Evolutionary conservation across 2,113 vertebrate species (phyloP).

Genomic region (Globicephala melas): DNA sequence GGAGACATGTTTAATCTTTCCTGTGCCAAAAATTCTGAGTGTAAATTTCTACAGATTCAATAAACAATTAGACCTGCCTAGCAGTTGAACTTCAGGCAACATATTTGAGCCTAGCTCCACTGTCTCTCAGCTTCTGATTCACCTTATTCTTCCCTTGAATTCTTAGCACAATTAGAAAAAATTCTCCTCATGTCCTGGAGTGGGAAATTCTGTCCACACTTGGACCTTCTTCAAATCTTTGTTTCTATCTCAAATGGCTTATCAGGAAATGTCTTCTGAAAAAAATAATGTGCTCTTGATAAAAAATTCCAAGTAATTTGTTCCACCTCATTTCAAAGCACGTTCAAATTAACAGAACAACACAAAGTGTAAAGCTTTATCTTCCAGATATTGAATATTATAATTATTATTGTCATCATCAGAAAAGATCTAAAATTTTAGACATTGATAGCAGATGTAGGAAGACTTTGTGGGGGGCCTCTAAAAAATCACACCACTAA

Average conservation of each 20-base stretch:
- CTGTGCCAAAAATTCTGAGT: not conserved
- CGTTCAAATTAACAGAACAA: not conserved
- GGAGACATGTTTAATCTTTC: not conserved
- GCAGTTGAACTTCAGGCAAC: not conserved
- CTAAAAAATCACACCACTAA: not conserved
- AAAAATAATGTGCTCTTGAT: not conserved
- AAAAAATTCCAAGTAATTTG: not conserved
- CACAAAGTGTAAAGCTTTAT: not conserved
- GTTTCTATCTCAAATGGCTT: not conserved
- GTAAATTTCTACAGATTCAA: not conserved
- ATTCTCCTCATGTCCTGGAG: not conserved
- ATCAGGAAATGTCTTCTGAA: slow-evolving; percentile 19
- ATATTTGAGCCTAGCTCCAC: not conserved
- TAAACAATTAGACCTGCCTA: not conserved
- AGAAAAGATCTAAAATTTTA: not conserved
- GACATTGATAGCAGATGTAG: not conserved
- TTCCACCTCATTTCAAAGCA: slow-evolving; percentile 6
- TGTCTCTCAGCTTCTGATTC: not conserved
- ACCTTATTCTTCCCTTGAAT: not conserved
- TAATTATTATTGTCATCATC: not conserved
- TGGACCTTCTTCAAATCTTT: not conserved
- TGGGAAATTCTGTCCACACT: not conserved
- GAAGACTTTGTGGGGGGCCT: not conserved
- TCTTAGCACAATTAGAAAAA: not conserved
- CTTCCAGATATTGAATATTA: not conserved